These are phyloP conservation scores for Cephus spinipes DNA, from an alignment of 2,888 invertebrate genomes.

Conservation along the genomic window DNA sequence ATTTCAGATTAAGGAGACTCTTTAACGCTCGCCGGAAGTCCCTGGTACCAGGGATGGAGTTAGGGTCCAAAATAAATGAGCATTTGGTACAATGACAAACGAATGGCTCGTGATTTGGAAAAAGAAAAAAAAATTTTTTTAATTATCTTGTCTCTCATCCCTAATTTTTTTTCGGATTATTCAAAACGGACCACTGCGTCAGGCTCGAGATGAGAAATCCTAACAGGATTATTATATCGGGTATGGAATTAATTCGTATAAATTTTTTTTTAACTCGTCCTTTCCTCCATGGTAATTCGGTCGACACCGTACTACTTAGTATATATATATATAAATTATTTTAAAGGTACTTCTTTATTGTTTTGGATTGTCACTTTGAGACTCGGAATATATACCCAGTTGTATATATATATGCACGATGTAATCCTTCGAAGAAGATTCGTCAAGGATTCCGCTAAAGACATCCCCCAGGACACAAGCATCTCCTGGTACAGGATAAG, in stretches of 20 bases:
- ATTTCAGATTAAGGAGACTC: background rate
- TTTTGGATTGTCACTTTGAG: background rate
- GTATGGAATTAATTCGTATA: constrained; percentile 1
- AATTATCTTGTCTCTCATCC: background rate
- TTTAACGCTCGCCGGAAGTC: background rate
- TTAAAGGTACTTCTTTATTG: background rate
- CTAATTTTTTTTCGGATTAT: background rate
- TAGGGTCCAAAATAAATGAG: background rate
- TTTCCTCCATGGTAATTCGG: background rate
- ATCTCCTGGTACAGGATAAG: background rate
- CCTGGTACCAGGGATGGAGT: background rate
- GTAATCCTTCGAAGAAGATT: background rate
- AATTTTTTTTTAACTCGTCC: background rate
- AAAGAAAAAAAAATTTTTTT: background rate
- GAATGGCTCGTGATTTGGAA: background rate
- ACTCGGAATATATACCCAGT: background rate
- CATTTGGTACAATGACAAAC: background rate
- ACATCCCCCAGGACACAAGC: background rate
- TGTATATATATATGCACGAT: background rate
- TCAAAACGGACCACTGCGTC: background rate
- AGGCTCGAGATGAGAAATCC: background rate
- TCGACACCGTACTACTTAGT: background rate
- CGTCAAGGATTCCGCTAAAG: background rate
- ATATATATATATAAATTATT: background rate
- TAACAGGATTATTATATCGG: background rate